These are phyloP conservation scores for Oreochromis tanganicae DNA, from an alignment of 2,113 vertebrate genomes.

Conservation along the genomic window DNA sequence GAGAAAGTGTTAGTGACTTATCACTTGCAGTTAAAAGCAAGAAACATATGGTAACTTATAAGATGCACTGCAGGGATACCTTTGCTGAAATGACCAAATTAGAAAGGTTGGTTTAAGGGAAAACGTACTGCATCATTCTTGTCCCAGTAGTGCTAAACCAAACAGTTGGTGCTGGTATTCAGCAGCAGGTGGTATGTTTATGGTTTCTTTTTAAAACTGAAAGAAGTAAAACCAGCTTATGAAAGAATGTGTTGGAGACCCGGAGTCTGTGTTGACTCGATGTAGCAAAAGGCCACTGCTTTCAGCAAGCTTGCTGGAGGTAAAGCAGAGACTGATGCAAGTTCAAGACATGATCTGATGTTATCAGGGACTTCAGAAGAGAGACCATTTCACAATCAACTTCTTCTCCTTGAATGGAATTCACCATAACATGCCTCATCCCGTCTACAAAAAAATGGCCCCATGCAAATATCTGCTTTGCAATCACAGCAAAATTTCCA, in stretches of 20 bases:
- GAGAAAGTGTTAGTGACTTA: not conserved
- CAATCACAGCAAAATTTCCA: not conserved
- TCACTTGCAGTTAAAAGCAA: not conserved
- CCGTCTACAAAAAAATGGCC: not conserved
- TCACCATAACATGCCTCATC: constrained; percentile 7
- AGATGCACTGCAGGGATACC: not conserved
- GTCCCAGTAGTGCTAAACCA: not conserved
- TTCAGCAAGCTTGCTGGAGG: not conserved
- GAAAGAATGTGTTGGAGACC: not conserved
- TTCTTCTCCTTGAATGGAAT: constrained; percentile 17
- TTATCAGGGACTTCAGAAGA: not conserved
- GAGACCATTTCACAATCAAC: constrained; percentile 27
- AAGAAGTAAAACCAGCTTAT: not conserved
- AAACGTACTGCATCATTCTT: not conserved
- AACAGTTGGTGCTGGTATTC: not conserved
- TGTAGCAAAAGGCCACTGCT: not conserved
- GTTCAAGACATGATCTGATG: constrained; percentile 16
- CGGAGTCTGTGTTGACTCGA: constrained; percentile 18
- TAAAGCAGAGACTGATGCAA: not conserved
- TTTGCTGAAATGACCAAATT: not conserved
- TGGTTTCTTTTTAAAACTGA: not conserved
- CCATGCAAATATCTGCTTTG: constrained; percentile 20
- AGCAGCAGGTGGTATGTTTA: not conserved
- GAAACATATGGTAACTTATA: not conserved
- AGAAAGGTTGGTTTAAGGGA: not conserved